These are phyloP conservation scores for Champsocephalus esox DNA, from an alignment of 2,797 vertebrate genomes.

Conservation along the genomic window DNA sequence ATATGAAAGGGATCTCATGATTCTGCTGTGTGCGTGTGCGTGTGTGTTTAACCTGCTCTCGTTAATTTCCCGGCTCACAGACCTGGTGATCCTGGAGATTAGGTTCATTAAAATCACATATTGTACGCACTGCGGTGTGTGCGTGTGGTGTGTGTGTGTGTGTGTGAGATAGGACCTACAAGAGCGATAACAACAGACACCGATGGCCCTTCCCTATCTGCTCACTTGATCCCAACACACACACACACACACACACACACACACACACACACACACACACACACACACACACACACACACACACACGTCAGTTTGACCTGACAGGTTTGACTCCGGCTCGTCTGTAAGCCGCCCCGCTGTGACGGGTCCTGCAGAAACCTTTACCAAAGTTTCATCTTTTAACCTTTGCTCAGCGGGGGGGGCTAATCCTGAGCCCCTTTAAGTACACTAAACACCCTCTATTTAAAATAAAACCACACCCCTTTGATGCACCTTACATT, in stretches of 20 bases:
- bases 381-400: slow-evolving; percentile 31
- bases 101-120: slow-evolving; percentile 91
- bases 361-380: slow-evolving; percentile 30
- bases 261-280: no score
- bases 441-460: neutral
- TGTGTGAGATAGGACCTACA: no score
- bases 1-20: slow-evolving; percentile 86
- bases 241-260: no score
- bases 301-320: slow-evolving; percentile 48
- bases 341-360: slow-evolving; percentile 33
- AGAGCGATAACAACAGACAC: no score
- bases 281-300: neutral
- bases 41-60: slow-evolving; percentile 91
- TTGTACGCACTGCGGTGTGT: slow-evolving; percentile 74
- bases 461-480: neutral
- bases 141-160: neutral
- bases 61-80: slow-evolving; percentile 95
- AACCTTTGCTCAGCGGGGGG: slow-evolving; percentile 35
- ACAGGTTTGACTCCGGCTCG: slow-evolving; percentile 42
- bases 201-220: no score
- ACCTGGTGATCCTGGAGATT: slow-evolving; percentile 92
- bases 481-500: neutral
- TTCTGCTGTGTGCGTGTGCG: slow-evolving; percentile 50
- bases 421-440: neutral
- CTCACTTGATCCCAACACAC: no score